Evolutionary conservation across 2,797 vertebrate genomes (phyloP), one percentile per base, ranked within the genome.

Genomic region (Bufotes viridis): DNA sequence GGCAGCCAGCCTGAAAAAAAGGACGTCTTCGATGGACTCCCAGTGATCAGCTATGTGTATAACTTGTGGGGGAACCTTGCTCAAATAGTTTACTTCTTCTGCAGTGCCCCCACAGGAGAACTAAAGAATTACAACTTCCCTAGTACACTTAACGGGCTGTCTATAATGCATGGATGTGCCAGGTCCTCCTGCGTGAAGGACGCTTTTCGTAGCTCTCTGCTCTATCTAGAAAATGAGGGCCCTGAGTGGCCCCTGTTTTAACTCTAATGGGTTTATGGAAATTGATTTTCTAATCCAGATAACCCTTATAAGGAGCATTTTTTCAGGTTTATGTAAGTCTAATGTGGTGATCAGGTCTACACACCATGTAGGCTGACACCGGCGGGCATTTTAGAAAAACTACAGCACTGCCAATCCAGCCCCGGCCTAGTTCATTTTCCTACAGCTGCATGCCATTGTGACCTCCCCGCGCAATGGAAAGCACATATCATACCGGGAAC

Each of bases 291-390:
- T 34, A 18, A 65, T 2, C 63, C 63, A n/a, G 10, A 26, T 7
- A 6, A 11, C 12, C 42, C 72, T 7, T 49, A 17, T 49, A 49
- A 18, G 34, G 8, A 72, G 7, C 13, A 29, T 7, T 29, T 29
- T 26, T 24, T 69, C 72, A 75, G 72, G 72, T 75, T 42, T 75
- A 75, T 75, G 72, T 75, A 75, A 22, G 2, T 75, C 2, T 75
- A 75, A 75, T 75, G 51, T 29, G 65, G 11, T 29, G 15, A 29
- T 69, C 1, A 69, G 20, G 72, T 75, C 34, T 75, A 75, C 42
- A 75, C 42, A 75, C 42, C 22, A 75, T 75, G 72, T 75, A 53
- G 22, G 29, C 78, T 82, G 81, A 42, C 49, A 82, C 42, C 42
- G 15, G 42, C 13, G 51, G 61, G 55, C 81, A 69, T 82, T 42